These are phyloP conservation scores for Fulica atra DNA, from an alignment of 2,113 vertebrate genomes.

Conservation along the genomic window DNA sequence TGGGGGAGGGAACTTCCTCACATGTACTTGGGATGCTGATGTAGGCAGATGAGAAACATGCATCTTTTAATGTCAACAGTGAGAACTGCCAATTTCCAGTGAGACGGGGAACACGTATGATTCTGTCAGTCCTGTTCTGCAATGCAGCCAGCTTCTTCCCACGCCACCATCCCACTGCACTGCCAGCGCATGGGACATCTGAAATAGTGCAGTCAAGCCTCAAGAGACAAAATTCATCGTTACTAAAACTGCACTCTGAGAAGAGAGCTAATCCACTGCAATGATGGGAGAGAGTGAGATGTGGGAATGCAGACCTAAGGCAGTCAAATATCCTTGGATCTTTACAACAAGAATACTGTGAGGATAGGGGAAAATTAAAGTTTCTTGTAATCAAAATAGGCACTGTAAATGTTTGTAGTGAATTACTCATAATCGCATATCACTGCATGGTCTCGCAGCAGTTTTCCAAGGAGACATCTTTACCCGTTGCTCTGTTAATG, in stretches of 20 bases:
- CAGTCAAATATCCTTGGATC: background rate
- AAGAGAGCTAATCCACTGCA: background rate
- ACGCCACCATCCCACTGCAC: background rate
- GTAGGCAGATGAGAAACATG: background rate
- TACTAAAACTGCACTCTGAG: background rate
- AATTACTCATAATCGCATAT: background rate
- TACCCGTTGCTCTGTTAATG: background rate
- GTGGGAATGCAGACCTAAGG: background rate
- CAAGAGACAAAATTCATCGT: background rate
- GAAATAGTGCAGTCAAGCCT: background rate
- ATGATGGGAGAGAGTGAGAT: background rate
- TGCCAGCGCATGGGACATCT: background rate
- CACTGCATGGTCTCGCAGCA: background rate
- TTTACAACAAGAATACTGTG: background rate
- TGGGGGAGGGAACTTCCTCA: background rate
- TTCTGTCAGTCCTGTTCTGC: background rate
- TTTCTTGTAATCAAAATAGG: background rate
- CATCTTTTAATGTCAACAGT: background rate
- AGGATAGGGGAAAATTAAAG: background rate
- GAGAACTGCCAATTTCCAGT: background rate
- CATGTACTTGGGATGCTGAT: background rate
- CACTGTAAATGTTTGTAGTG: background rate
- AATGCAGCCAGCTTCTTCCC: background rate
- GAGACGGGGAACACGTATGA: accelerated
- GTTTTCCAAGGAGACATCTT: background rate